Percentiles rank a stretch among this genome's conserved stretches.
Conservation (phyloP, 2,113 vertebrate species). For the Rhadina sibilatrix region DNA sequence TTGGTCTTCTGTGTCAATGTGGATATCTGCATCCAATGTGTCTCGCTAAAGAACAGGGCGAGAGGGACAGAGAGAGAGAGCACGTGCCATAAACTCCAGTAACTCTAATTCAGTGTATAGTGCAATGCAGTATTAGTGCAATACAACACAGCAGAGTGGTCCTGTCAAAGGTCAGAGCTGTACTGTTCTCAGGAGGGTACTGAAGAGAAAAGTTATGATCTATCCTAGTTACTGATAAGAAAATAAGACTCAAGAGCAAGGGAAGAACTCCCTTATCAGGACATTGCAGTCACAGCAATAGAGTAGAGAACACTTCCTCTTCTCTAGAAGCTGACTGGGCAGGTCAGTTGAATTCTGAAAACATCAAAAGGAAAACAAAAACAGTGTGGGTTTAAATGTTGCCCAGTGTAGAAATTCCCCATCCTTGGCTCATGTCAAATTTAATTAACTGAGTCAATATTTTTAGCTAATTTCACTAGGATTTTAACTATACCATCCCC, state of each 20-base stretch:
- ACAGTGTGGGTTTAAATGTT: background rate
- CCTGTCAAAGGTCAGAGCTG: background rate
- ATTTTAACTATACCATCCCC: background rate
- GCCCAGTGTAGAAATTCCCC: background rate
- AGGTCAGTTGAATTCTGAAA: background rate
- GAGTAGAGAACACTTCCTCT: background rate
- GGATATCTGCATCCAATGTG: slow-evolving; percentile 79
- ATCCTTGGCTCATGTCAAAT: background rate
- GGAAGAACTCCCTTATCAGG: background rate
- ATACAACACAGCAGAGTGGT: background rate
- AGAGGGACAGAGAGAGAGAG: background rate
- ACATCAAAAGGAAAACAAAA: background rate
- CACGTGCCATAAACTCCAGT: background rate
- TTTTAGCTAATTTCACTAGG: background rate
- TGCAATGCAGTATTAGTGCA: background rate
- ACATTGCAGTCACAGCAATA: background rate
- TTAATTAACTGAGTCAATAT: background rate
- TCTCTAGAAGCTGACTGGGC: background rate
- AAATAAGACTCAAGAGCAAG: background rate
- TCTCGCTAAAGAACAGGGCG: slow-evolving; percentile 76
- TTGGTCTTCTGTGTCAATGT: slow-evolving; percentile 78
- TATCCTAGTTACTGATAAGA: background rate
- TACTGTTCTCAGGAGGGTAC: background rate
- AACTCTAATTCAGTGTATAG: background rate
- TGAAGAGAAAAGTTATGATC: background rate